Percentiles rank a stretch among this genome's conserved stretches.
Conservation (phyloP, 2,888 invertebrate species). For the Mythimna albipuncta region DNA sequence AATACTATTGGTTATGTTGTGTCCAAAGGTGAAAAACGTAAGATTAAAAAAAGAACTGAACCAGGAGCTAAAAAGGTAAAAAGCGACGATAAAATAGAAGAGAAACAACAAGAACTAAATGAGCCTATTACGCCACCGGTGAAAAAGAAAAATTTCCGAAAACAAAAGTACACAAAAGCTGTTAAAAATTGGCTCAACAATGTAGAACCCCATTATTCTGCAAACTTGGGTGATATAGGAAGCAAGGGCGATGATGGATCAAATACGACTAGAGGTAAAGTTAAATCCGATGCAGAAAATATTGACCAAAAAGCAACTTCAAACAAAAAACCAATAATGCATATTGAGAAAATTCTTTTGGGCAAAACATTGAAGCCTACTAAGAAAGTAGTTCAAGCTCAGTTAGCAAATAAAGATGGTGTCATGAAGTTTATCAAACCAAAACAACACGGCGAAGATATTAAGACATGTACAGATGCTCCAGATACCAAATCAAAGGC, state of each 20-base stretch:
- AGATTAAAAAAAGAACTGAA: constrained; percentile 8
- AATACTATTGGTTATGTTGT: background rate
- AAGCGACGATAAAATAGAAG: background rate
- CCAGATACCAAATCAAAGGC: constrained; percentile 26
- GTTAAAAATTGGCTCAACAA: constrained; percentile 81
- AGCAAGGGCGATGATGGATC: background rate
- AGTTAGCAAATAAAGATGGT: constrained; percentile 81
- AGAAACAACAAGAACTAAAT: background rate
- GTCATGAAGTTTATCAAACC: constrained; percentile 83
- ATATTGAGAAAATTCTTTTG: constrained; percentile 27
- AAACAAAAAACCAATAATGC: background rate
- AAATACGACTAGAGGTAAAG: background rate
- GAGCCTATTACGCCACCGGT: constrained; percentile 6
- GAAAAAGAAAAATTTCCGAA: constrained; percentile 65
- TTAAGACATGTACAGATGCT: background rate
- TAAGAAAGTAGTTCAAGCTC: constrained; percentile 79
- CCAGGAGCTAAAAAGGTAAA: constrained; percentile 32
- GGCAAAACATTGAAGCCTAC: constrained; percentile 49
- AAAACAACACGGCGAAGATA: constrained; percentile 42
- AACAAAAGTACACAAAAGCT: constrained; percentile 77
- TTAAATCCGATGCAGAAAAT: constrained; percentile 8
- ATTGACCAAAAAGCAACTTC: constrained; percentile 3
- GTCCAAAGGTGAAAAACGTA: constrained; percentile 35
- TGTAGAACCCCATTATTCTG: constrained; percentile 63
- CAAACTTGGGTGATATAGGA: constrained; percentile 36